Base-by-base conservation (phyloP, 2,888 invertebrate genomes). In the Acleris holmiana region DNA sequence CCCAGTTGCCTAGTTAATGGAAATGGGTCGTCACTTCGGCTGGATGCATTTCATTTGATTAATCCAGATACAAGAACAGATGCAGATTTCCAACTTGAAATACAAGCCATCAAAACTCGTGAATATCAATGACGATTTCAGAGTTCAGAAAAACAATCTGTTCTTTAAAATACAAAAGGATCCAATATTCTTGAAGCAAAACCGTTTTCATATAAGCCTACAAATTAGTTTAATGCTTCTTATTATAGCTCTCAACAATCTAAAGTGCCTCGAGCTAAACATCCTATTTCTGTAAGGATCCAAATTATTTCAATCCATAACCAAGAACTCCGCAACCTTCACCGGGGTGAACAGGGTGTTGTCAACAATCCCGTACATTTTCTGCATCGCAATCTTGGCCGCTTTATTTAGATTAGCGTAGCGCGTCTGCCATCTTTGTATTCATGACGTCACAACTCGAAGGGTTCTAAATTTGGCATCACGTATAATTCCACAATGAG, bases 371-470 rank as follows among this genome's bases (percentile, higher is more conserved):
- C 76, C 58, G 75, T 82, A 80, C 78, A 83, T 79, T 81, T 78
- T 75, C 74, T 71, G 60, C 69, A 70, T 71, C 73, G 76, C 76
- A 78, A 80, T 67, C 55, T 61, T 56, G 73, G 74, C 68, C 75
- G 73, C 76, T 80, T 82, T 84, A 83, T 83, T 84, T 80, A 82
- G 82, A 84, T 85, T 84, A 84, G 76, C 35, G 35, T 84, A 84
- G 76, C 35, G 35, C 35, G 76, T 76, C 77, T 73, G 78, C 76
- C 77, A 75, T 75, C 73, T 83, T 73, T 77, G 79, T 83, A 84
- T 84, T 83, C 84, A 83, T 84, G 79, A 76, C 73, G 71, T 74
- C 74, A 76, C 69, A 74, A 73, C 74, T 77, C 69, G 71, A 68
- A 69, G 49, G 70, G 71, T 71, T 71, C 71, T 71, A 72, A 74